phyloP scores from a whole-genome alignment of 2,888 invertebrate species.

The Sipha maydis region DNA sequence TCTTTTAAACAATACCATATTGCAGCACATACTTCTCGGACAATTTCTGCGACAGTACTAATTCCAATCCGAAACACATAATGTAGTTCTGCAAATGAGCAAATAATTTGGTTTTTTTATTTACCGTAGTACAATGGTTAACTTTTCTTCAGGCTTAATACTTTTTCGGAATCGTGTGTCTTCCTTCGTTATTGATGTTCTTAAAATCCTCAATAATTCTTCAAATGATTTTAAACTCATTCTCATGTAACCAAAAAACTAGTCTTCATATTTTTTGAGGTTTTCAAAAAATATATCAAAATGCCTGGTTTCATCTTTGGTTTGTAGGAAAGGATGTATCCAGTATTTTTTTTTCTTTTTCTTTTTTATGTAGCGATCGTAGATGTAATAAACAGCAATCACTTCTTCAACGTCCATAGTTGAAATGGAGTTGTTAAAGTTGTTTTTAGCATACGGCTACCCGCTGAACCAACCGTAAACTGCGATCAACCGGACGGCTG shows the following conservation, averaged over 20 bases:
- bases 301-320: slow-evolving; percentile 1
- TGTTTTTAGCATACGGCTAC: background rate
- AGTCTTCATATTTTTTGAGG: slow-evolving; percentile 4
- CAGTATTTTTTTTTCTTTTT: slow-evolving; percentile 22
- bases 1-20: slow-evolving; percentile 12
- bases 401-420: slow-evolving; percentile 22
- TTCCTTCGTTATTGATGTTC: slow-evolving; percentile 11
- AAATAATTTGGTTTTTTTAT: background rate
- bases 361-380: slow-evolving; percentile 2
- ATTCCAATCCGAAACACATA: slow-evolving; percentile 66
- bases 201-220: slow-evolving; percentile 25
- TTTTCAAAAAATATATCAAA: slow-evolving; percentile 10
- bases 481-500: slow-evolving; percentile 5
- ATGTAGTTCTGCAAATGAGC: slow-evolving; percentile 65
- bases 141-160: background rate
- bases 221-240: slow-evolving; percentile 26
- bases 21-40: slow-evolving; percentile 37
- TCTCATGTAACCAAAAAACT: slow-evolving; percentile 6
- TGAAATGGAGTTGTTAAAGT: background rate
- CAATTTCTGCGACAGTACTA: slow-evolving; percentile 53
- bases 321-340: slow-evolving; percentile 20
- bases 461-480: slow-evolving; percentile 7
- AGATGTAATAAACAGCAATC: background rate
- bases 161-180: slow-evolving; percentile 6
- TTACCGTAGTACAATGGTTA: background rate